phyloP scores from a whole-genome alignment of 2,113 vertebrate genomes.

The Elaphurus davidianus region DNA sequence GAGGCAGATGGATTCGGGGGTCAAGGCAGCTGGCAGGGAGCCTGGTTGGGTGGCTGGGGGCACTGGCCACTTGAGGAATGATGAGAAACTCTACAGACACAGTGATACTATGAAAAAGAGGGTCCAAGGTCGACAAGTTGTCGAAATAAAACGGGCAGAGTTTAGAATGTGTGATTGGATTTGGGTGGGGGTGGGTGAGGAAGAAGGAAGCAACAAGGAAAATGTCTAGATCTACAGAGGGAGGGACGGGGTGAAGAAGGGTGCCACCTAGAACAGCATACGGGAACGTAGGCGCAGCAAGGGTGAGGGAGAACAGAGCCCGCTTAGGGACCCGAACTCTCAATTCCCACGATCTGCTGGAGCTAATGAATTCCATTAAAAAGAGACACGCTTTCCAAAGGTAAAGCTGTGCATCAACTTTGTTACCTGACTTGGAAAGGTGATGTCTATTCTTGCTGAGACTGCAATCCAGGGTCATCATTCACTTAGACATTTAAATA shows the following conservation, averaged over 20 bases:
- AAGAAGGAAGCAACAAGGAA: neutral
- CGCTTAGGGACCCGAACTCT: neutral
- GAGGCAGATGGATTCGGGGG: neutral
- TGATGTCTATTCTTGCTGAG: neutral
- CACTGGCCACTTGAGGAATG: neutral
- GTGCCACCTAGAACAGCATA: neutral
- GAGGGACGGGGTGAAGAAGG: fast-evolving
- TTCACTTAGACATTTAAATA: neutral
- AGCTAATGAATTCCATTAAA: neutral
- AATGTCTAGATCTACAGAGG: neutral
- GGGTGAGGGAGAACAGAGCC: neutral
- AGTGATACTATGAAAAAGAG: neutral
- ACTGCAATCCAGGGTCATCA: neutral
- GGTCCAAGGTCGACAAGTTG: neutral
- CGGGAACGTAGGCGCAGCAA: neutral
- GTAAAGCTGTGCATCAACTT: neutral
- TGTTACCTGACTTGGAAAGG: neutral
- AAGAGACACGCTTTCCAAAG: neutral
- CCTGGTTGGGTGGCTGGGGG: neutral
- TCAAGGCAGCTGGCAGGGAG: neutral
- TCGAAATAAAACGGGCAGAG: neutral
- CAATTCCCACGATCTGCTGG: neutral
- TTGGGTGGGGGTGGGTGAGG: fast-evolving
- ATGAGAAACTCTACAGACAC: neutral
- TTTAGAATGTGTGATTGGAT: neutral